These are phyloP conservation scores for Pinctada fucata DNA, from an alignment of 2,888 invertebrate genomes.

Conservation along the genomic window DNA sequence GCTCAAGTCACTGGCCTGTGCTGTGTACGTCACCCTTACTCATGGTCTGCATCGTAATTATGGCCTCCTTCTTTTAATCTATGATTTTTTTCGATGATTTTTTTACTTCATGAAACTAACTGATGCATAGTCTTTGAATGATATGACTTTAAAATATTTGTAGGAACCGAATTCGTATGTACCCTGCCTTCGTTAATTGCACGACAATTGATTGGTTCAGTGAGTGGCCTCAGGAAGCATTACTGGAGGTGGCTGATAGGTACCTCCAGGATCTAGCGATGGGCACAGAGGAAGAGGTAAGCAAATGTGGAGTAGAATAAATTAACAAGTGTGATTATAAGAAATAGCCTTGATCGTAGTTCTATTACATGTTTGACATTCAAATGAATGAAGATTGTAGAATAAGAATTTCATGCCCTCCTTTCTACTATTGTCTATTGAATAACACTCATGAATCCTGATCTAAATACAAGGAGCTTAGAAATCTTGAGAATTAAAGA, in stretches of 20 bases:
- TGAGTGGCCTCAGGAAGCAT: slow-evolving; percentile 91
- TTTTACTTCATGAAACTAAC: no score
- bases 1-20: neutral
- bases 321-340: neutral
- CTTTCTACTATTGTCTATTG: no score
- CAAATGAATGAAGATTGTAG: neutral
- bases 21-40: neutral
- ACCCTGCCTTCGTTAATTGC: slow-evolving; percentile 91
- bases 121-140: no score
- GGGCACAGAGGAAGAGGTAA: slow-evolving; percentile 73
- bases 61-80: neutral
- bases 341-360: neutral
- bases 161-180: slow-evolving; percentile 89
- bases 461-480: no score
- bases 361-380: neutral
- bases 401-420: no score
- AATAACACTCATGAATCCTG: no score
- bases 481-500: no score
- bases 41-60: neutral
- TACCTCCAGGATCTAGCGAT: slow-evolving; percentile 87
- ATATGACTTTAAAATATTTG: neutral
- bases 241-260: slow-evolving; percentile 92
- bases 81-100: no score
- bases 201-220: slow-evolving; percentile 94
- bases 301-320: slow-evolving; percentile 14